Conservation (phyloP, 2,113 vertebrate genomes). For the Gulo gulo region DNA sequence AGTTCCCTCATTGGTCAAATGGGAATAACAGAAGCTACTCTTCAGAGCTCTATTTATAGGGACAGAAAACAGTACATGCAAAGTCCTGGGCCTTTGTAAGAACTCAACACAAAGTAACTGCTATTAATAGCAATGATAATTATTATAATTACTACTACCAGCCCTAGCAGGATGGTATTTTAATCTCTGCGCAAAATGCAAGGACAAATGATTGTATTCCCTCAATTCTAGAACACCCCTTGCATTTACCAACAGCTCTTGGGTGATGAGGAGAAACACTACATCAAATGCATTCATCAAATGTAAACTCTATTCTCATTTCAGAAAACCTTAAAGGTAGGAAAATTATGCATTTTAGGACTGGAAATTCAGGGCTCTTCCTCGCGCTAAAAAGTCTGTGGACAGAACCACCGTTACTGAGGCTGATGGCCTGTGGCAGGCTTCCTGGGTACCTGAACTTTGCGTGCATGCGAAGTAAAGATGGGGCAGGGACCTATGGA, state of each 20-base stretch:
- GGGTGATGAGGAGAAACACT: not conserved
- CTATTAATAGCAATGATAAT: not conserved
- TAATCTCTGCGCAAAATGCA: not conserved
- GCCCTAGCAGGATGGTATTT: not conserved
- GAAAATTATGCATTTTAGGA: not conserved
- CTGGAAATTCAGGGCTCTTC: not conserved
- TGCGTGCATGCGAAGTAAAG: not conserved
- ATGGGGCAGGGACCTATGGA: rapidly evolving
- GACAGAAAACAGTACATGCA: not conserved
- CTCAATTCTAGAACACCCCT: not conserved
- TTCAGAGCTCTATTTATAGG: not conserved
- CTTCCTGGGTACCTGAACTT: no score
- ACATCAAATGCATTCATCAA: not conserved
- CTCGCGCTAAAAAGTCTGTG: not conserved
- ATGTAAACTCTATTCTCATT: not conserved
- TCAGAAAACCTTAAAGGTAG: not conserved
- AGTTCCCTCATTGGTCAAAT: not conserved
- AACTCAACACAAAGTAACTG: not conserved
- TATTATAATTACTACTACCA: not conserved
- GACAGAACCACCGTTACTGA: not conserved
- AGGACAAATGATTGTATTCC: not conserved
- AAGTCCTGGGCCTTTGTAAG: not conserved
- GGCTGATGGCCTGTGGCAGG: not conserved
- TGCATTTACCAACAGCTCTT: not conserved
- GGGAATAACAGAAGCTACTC: not conserved